A percentile compares a stretch with the other conserved stretches of the same genome.
phyloP scores from a whole-genome alignment of 2,113 vertebrate species.

The Pristiophorus japonicus region DNA sequence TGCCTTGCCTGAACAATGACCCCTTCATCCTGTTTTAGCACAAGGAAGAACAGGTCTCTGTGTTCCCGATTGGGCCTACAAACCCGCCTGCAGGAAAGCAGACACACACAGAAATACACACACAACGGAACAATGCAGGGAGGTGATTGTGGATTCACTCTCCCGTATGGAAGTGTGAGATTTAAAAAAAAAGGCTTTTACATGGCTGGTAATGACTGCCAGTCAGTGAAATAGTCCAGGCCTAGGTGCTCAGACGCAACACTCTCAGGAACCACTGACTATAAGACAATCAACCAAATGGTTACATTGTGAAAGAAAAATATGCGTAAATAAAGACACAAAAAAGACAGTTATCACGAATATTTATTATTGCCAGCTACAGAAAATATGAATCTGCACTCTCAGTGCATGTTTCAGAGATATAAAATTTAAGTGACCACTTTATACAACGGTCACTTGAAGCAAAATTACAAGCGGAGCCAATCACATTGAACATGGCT shows the following conservation, averaged over 20 bases:
- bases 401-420: background rate
- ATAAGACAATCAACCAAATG: background rate
- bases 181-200: background rate
- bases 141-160: background rate
- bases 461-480: too few species aligned
- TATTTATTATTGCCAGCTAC: background rate
- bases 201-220: background rate
- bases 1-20: background rate
- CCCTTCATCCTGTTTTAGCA: background rate
- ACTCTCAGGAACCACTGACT: background rate
- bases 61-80: background rate
- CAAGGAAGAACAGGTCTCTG: background rate
- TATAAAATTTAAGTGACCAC: background rate
- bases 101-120: background rate
- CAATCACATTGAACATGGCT: too few species aligned
- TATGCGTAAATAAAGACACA: background rate
- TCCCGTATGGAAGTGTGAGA: background rate
- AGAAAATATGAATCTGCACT: background rate
- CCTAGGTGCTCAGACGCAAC: background rate
- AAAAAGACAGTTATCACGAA: background rate
- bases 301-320: background rate
- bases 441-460: too few species aligned
- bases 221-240: background rate
- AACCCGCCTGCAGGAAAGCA: background rate
- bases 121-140: background rate